Base-by-base conservation (phyloP, 37 sponge, comb jelly and placozoan species). In the Petrosia ficiformis region DNA sequence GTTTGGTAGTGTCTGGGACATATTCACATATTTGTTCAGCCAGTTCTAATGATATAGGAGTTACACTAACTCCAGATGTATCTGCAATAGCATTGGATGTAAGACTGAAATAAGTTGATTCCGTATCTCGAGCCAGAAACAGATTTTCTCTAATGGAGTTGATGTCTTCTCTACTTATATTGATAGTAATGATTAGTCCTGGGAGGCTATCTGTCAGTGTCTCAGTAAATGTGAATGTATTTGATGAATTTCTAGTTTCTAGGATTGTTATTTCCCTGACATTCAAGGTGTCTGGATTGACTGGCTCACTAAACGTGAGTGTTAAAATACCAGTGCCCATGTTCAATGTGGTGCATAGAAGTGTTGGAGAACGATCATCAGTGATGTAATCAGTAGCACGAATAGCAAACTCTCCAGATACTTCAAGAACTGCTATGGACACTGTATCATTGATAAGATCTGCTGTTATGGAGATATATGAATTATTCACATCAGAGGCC, bases 271-370 rank as follows among this genome's bases (percentile, higher is more conserved):
- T 75, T 38, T 76, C 65, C 2, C 67, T 65, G 33, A 79, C 71
- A 63, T 86, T 79, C 19, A 91, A 76, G 59, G 68, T 82, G 14
- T 4, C 37, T 54, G 91, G 80, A 31, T 91, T 84, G 0, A 95
- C 90, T 29, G 92, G 92, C 40, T 85, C 89, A 40, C 41, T 52
- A 80, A 95, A 95, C 2, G 89, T 83, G 19, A 95, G 73, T 5
- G 36, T 54, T 29, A 95, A 79, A 31, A 61, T 40, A 29, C 81
- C 84, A 1, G 70, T 60, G 52, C 86, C 65, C 1, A 89, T 39
- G 67, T 95, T 70, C 0, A 95, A 68, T 44, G 56, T 67, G 44
- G 80, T 91, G 57, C 85, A 79, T 31, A 59, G 52, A 6, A 95
- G 65, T 0, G 40, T 32, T 21, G 91, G 91, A 68, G 85, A 77